A percentile compares a stretch with the other conserved stretches of the same genome.
Evolutionary conservation across 2,888 invertebrate species (phyloP).

Genomic region (Bruchidius siliquastri): DNA sequence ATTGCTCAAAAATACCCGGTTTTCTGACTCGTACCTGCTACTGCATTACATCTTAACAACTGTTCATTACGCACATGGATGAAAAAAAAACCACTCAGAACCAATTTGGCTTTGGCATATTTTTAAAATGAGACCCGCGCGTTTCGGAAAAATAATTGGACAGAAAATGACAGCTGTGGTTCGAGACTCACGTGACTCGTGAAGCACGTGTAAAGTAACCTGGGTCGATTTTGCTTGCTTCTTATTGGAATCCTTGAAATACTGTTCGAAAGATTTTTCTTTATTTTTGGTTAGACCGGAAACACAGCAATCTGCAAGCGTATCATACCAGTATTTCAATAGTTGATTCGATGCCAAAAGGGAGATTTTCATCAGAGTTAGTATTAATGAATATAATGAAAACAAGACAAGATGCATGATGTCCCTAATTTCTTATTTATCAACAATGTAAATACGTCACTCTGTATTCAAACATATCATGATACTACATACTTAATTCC

Average conservation of each 20-base stretch:
- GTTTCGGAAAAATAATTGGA: background rate
- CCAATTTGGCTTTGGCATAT: background rate
- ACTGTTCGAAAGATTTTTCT: background rate
- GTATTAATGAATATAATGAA: too few species aligned
- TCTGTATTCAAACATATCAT: too few species aligned
- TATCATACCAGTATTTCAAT: background rate
- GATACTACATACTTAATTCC: too few species aligned
- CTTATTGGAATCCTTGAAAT: background rate
- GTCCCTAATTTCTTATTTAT: too few species aligned
- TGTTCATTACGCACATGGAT: background rate
- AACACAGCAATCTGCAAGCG: background rate
- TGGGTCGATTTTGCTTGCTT: background rate
- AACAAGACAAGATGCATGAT: too few species aligned
- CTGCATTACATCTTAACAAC: background rate
- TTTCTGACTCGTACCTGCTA: background rate
- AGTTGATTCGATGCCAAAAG: too few species aligned
- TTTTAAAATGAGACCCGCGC: background rate
- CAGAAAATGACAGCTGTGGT: slow-evolving; percentile 6
- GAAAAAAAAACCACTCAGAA: background rate
- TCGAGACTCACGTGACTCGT: slow-evolving; percentile 6
- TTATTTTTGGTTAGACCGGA: background rate
- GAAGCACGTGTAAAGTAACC: slow-evolving; percentile 5
- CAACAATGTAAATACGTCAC: too few species aligned
- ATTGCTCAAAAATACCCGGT: background rate
- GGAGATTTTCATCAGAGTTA: too few species aligned